Percentiles rank a stretch among this genome's conserved stretches.
These are phyloP conservation scores for Leptocoma aspasia DNA, from an alignment of 2,113 vertebrate genomes.

Conservation along the genomic window DNA sequence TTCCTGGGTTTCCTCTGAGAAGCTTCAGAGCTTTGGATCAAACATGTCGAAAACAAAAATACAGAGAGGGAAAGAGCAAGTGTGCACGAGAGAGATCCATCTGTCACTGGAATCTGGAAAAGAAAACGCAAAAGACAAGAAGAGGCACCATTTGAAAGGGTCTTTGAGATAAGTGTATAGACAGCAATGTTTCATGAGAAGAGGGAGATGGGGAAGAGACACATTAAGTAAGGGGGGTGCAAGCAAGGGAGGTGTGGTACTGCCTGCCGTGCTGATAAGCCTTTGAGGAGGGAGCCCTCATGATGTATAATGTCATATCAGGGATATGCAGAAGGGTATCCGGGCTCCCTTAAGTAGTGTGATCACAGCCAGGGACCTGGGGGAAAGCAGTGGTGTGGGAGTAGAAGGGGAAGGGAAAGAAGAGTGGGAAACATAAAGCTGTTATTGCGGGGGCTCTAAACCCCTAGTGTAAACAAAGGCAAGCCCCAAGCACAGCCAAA, in stretches of 20 bases:
- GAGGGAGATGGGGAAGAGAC: neutral
- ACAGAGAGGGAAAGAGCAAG: slow-evolving; percentile 27
- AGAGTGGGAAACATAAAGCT: neutral
- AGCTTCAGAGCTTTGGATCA: slow-evolving; percentile 65
- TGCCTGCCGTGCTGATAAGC: slow-evolving; percentile 13
- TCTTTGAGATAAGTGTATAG: slow-evolving; percentile 8
- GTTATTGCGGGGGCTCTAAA: neutral
- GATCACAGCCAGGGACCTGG: neutral
- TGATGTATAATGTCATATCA: neutral
- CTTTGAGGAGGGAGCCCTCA: slow-evolving; percentile 1
- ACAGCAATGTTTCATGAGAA: neutral
- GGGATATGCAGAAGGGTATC: neutral
- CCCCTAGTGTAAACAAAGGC: slow-evolving; percentile 9
- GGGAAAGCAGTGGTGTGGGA: neutral
- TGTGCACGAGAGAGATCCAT: slow-evolving; percentile 59
- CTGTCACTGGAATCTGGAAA: slow-evolving; percentile 78
- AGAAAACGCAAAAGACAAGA: slow-evolving; percentile 60
- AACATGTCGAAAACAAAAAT: slow-evolving; percentile 47
- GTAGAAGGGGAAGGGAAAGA: neutral
- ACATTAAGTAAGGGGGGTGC: neutral
- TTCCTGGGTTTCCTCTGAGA: neutral
- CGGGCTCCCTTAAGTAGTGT: neutral
- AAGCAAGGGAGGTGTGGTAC: neutral
- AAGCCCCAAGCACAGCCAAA: neutral
- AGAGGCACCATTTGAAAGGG: slow-evolving; percentile 32